Conservation (phyloP, 2,797 vertebrate genomes). For the Coccyzus lansbergi region DNA sequence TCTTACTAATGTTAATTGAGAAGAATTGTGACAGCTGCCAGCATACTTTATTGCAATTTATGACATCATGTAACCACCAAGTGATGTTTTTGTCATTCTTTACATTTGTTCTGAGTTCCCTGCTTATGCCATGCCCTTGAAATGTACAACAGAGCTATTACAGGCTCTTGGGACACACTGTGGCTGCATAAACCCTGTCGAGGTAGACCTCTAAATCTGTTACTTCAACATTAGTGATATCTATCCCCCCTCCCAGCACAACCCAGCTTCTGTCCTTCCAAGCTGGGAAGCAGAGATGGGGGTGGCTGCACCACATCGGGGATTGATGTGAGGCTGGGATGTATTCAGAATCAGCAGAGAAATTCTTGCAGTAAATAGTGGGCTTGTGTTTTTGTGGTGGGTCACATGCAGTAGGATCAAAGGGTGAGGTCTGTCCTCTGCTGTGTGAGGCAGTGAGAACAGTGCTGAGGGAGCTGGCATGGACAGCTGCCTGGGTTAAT, state of each 20-base stretch:
- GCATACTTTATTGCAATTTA: neutral
- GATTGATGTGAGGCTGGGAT: neutral
- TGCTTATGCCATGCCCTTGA: neutral
- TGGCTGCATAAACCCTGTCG: neutral
- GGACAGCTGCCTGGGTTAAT: neutral
- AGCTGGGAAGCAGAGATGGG: neutral
- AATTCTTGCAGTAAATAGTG: neutral
- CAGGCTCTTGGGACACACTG: neutral
- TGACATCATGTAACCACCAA: neutral
- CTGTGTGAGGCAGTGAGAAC: neutral
- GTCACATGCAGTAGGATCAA: neutral
- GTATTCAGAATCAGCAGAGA: neutral
- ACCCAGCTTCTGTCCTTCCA: neutral
- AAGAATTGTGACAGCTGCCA: neutral
- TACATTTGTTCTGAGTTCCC: neutral
- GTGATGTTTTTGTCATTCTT: neutral
- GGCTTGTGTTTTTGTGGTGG: neutral
- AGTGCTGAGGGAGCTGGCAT: too few species aligned
- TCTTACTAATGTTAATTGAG: neutral
- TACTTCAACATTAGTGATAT: neutral
- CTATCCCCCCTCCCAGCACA: fast-evolving
- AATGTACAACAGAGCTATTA: neutral
- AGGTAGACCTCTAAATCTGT: neutral
- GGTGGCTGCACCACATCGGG: fast-evolving
- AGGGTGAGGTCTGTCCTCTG: neutral